phyloP scores from a whole-genome alignment of 2,888 invertebrate species.

The Ferdinandea cuprea region DNA sequence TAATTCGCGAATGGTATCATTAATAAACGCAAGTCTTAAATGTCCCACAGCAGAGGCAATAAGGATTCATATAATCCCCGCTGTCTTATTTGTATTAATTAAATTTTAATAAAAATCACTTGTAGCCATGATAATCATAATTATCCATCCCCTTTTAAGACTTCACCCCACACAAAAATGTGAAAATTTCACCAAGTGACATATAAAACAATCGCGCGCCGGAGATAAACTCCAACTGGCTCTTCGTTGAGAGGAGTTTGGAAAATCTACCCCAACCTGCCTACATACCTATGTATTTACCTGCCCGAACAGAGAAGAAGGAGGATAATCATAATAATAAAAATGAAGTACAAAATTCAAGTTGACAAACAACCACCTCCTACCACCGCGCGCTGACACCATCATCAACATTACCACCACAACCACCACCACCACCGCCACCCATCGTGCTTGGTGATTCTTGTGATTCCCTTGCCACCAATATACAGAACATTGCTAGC shows the following conservation, averaged over 20 bases:
- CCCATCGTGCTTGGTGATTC: conserved; percentile 22
- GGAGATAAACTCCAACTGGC: conserved; percentile 36
- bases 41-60: background rate
- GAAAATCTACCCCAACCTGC: conserved; percentile 12
- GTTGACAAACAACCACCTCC: conserved; percentile 58
- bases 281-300: conserved; percentile 10
- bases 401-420: conserved; percentile 10
- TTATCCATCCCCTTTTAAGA: conserved; percentile 29
- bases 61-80: conserved; percentile 12
- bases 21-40: background rate
- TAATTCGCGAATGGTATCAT: background rate
- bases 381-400: conserved; percentile 7
- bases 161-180: conserved; percentile 14
- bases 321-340: conserved; percentile 61
- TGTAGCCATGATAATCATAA: conserved; percentile 54
- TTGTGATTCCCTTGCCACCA: conserved; percentile 47
- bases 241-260: conserved; percentile 2
- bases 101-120: conserved; percentile 62
- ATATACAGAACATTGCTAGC: conserved; percentile 44
- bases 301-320: conserved; percentile 22
- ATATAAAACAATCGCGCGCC: conserved; percentile 50
- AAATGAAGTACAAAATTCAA: conserved; percentile 58
- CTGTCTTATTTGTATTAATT: conserved; percentile 20
- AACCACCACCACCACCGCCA: conserved; percentile 33
- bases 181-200: conserved; percentile 47